Base-by-base conservation (phyloP, 2,888 invertebrate species). In the Melinopterus prodromus region DNA sequence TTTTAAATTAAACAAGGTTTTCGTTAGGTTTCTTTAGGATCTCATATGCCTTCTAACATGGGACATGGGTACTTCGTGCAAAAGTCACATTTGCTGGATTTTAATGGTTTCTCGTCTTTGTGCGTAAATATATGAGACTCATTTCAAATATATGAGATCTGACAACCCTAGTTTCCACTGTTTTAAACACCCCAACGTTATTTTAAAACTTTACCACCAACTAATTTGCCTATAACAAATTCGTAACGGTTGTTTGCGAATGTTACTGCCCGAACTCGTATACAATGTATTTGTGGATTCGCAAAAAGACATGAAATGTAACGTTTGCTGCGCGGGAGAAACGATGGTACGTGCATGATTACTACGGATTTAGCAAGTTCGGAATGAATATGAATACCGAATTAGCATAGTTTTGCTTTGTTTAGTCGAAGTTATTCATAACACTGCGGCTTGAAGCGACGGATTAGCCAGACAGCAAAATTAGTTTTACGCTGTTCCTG, bases 351-450 rank as follows among this genome's bases (percentile, higher is more conserved):
- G 9, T 53, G 53, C 53, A 53, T 53, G 53, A 53, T 53, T 53
- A 53, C 53, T 53, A 53, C 53, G 53, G 12, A 74, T 74, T 74
- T 36, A 37, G n/a, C 35, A 74, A 74, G 6, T 74, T 74, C 26
- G n/a, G 74, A 37, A 74, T 35, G 74, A 74, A 35, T 35, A 74
- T 74, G 74, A 74, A 74, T 74, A 74, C 74, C 26, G 37, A 35
- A 74, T 74, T 74, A 74, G 16, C 15, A n/a, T n/a, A 74, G 74
- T 26, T 74, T 74, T 74, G 74, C 35, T 35, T 74, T 74, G n/a
- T 37, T 74, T 74, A 53, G 53, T 53, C 1, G 36, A 74, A 74
- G 26, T 74, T 74, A 74, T 74, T 74, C 74, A 74, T 74, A 74
- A 74, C 74, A 36, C 36, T 37, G 35, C 71, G 37, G 37, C 35